phyloP scores from a whole-genome alignment of 2,113 vertebrate species.

The Choloepus hoffmanni region DNA sequence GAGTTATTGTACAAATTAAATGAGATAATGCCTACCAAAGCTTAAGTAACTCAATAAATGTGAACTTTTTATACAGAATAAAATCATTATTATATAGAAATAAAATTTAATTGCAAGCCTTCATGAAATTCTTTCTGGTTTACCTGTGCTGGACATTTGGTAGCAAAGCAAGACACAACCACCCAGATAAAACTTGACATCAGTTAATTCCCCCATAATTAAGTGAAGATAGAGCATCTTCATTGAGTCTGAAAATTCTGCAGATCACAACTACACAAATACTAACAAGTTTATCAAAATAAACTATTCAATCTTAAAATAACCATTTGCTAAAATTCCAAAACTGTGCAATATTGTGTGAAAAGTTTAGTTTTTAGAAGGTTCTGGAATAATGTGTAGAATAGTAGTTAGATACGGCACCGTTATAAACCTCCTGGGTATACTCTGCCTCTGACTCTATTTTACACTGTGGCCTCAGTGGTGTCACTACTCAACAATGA shows the following conservation, averaged over 20 bases:
- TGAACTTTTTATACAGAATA: not conserved
- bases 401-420: too few species aligned
- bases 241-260: not conserved
- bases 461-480: not conserved
- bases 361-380: not conserved
- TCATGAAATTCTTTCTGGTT: not conserved
- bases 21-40: not conserved
- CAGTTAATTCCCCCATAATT: not conserved
- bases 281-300: not conserved
- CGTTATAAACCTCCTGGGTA: not conserved
- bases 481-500: not conserved
- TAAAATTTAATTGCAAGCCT: not conserved
- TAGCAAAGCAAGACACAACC: not conserved
- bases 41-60: not conserved
- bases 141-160: not conserved
- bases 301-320: constrained; percentile 12
- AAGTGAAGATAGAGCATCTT: not conserved
- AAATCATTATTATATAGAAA: not conserved
- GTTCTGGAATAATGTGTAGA: not conserved
- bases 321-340: not conserved
- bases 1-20: not conserved
- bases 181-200: not conserved
- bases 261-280: not conserved
- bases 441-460: not conserved
- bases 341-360: not conserved